Evolutionary conservation across 2,113 vertebrate species (phyloP).

Genomic region (Pardalotus punctatus): DNA sequence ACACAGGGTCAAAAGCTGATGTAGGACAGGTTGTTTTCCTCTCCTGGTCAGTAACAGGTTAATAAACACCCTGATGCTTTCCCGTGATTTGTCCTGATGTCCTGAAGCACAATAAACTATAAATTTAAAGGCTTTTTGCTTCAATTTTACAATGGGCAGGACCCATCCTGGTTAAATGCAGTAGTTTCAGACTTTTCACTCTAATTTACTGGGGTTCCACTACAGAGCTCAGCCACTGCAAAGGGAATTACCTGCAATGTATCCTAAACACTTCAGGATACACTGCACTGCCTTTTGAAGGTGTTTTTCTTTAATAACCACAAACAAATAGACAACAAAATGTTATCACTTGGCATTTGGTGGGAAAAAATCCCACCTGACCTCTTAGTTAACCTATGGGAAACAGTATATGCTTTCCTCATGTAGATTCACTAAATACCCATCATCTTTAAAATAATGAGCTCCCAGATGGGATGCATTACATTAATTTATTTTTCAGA

Average conservation of each 20-base stretch:
- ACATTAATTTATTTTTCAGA: background rate
- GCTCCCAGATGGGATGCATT: background rate
- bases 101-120: background rate
- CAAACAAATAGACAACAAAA: background rate
- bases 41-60: background rate
- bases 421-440: background rate
- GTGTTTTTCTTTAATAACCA: background rate
- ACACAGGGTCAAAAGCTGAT: background rate
- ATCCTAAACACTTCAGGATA: background rate
- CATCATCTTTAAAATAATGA: background rate
- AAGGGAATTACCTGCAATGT: background rate
- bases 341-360: background rate
- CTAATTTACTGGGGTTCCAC: rapidly evolving
- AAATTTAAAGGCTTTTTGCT: background rate
- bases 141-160: background rate
- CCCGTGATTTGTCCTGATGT: rapidly evolving
- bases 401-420: background rate
- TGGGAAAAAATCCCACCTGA: background rate
- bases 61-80: background rate
- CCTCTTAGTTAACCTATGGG: background rate
- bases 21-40: background rate
- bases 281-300: background rate
- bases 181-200: background rate
- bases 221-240: background rate
- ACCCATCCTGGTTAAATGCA: background rate